Percentiles rank a stretch among this genome's conserved stretches.
phyloP scores from a whole-genome alignment of 2,797 vertebrate species.

The Gallirallus australis region DNA sequence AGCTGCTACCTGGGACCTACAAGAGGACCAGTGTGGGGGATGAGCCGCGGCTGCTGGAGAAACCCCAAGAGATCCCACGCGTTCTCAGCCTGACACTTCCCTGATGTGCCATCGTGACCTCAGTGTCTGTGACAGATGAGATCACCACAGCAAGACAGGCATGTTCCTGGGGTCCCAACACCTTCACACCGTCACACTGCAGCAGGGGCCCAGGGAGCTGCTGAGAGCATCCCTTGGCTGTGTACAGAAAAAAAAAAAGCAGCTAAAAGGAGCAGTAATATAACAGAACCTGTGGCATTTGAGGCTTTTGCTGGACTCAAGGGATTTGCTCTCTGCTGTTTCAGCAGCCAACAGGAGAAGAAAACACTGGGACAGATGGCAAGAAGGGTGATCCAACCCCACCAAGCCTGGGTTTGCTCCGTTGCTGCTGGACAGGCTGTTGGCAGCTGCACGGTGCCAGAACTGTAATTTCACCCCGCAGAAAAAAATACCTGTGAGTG shows the following conservation, averaged over 20 bases:
- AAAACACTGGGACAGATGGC: not conserved
- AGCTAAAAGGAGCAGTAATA: not conserved
- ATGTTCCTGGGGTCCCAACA: not conserved
- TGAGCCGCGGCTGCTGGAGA: not conserved
- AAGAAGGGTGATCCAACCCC: not conserved
- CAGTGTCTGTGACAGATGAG: not conserved
- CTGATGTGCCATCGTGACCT: not conserved
- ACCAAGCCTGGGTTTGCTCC: not conserved
- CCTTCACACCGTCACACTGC: not conserved
- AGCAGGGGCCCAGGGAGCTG: fast-evolving
- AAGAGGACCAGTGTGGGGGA: not conserved
- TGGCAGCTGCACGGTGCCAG: not conserved
- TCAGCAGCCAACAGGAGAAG: not conserved
- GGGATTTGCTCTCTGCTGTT: not conserved
- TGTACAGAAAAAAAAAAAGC: not conserved
- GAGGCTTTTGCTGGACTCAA: not conserved
- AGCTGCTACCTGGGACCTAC: not conserved
- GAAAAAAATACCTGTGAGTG: not conserved
- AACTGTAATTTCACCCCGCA: not conserved
- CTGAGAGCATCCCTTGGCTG: not conserved
- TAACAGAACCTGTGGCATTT: not conserved
- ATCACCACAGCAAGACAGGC: not conserved
- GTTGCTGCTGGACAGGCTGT: not conserved
- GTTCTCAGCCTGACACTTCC: not conserved
- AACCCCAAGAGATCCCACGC: fast-evolving